phyloP scores from a whole-genome alignment of 2,888 invertebrate species.

The Hemicrepidius hirtus region DNA sequence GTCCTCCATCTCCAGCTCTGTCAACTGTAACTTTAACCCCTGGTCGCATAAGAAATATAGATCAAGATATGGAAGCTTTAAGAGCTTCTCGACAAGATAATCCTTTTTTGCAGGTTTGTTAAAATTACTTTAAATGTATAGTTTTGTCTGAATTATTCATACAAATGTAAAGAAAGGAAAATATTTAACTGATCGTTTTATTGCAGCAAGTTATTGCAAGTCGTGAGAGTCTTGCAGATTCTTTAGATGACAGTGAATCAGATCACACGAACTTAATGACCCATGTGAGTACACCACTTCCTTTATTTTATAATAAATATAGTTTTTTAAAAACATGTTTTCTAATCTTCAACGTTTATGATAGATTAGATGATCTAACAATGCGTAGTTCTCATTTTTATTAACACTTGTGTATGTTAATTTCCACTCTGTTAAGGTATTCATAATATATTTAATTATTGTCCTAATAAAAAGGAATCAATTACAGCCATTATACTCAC shows the following conservation, averaged over 20 bases:
- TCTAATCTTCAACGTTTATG: too few relatives aligned
- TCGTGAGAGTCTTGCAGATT: slow-evolving; percentile 85
- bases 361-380: too few relatives aligned
- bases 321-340: too few relatives aligned
- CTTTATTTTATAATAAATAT: neutral
- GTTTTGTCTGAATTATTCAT: slow-evolving; percentile 21
- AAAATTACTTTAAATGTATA: slow-evolving; percentile 28
- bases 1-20: slow-evolving; percentile 74
- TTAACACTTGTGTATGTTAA: too few relatives aligned
- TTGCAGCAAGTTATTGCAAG: slow-evolving; percentile 84
- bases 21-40: slow-evolving; percentile 83
- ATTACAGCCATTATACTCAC: too few relatives aligned
- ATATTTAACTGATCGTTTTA: neutral
- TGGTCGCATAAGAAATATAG: slow-evolving; percentile 84
- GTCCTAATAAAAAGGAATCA: too few relatives aligned
- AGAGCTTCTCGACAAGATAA: slow-evolving; percentile 89
- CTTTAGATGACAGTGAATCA: slow-evolving; percentile 82
- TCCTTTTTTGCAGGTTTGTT: slow-evolving; percentile 84
- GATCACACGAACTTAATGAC: slow-evolving; percentile 87
- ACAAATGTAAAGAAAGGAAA: neutral
- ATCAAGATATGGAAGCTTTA: slow-evolving; percentile 89
- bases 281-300: slow-evolving; percentile 74
- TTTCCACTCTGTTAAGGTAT: too few relatives aligned
- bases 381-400: too few relatives aligned
- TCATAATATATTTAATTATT: too few relatives aligned